Evolutionary conservation across 37 sponge, comb jelly and placozoan species (phyloP), one percentile per base, ranked within the genome.

Genomic region (Halichondria panicea): DNA sequence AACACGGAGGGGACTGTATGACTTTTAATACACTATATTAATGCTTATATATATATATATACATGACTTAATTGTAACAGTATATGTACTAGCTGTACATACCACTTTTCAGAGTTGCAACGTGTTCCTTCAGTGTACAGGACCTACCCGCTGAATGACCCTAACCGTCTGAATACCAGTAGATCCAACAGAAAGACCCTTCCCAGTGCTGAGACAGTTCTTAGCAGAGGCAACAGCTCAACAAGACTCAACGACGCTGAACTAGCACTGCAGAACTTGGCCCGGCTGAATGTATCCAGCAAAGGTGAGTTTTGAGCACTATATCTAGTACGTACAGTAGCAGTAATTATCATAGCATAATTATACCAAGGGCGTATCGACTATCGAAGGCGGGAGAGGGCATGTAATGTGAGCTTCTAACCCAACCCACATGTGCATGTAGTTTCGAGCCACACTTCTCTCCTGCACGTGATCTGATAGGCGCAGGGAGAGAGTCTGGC

Each of bases 191-290:
- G n/a, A n/a, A n/a, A n/a, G n/a, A n/a, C n/a, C n/a, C n/a, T n/a
- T n/a, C n/a, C n/a, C n/a, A n/a, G n/a, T n/a, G n/a, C n/a, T n/a
- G n/a, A n/a, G n/a, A n/a, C n/a, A n/a, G n/a, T n/a, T n/a, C n/a
- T n/a, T n/a, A n/a, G n/a, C n/a, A n/a, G n/a, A n/a, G n/a, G n/a
- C n/a, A n/a, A n/a, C n/a, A n/a, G n/a, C n/a, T n/a, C n/a, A n/a
- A n/a, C n/a, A n/a, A 69, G 72, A 34, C 40, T 56, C 25, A 54
- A 55, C 18, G 91, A 91, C 42, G 66, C 72, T 71, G 92, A 92
- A 21, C 65, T 81, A 24, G 90, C 92, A 2, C 41, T 92, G 6
- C 89, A 87, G 57, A 75, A 76, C n/a, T 63, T 92, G 0, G 85
- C 81, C 31, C 60, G 66, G 37, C 81, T 92, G 13, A 83, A 71